phyloP scores from a whole-genome alignment of 2,888 invertebrate genomes.

The Ypsolopha sequella region DNA sequence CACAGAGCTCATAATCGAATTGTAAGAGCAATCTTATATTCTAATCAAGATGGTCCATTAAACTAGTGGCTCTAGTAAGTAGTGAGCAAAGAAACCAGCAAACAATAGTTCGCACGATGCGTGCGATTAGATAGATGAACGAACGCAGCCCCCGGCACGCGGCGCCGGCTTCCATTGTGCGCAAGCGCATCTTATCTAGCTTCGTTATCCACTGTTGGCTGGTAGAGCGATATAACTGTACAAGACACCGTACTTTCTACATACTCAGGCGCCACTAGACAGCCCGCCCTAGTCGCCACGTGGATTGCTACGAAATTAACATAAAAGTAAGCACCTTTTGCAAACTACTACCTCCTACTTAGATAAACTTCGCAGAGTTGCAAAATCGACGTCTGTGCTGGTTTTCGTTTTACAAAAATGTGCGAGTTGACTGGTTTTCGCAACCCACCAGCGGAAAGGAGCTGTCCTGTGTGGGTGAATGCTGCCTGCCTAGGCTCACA shows the following conservation, averaged over 20 bases:
- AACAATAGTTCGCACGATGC: slow-evolving; percentile 10
- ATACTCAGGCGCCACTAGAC: background rate
- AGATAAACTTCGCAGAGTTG: slow-evolving; percentile 11
- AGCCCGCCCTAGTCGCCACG: background rate
- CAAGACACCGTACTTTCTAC: slow-evolving; percentile 2
- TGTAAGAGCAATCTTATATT: slow-evolving; percentile 1
- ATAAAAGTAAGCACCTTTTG: background rate
- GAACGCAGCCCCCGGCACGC: slow-evolving; percentile 6
- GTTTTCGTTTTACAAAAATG: slow-evolving; percentile 16
- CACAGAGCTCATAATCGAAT: background rate
- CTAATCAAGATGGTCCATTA: slow-evolving; percentile 9
- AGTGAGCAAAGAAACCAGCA: background rate
- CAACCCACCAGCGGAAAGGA: slow-evolving; percentile 17
- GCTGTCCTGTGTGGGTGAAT: slow-evolving; percentile 24
- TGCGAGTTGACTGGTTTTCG: slow-evolving; percentile 14
- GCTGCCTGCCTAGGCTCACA: slow-evolving; percentile 10
- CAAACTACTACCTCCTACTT: slow-evolving; percentile 2
- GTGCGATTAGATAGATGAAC: slow-evolving; percentile 11
- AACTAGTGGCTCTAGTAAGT: background rate
- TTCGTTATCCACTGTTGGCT: background rate
- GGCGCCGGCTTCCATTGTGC: slow-evolving; percentile 12
- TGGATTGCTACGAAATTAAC: background rate
- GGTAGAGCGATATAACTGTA: background rate
- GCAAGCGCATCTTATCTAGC: slow-evolving; percentile 8
- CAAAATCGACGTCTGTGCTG: slow-evolving; percentile 14